Base-by-base conservation (phyloP, 2,797 vertebrate species). In the Fringilla coelebs region DNA sequence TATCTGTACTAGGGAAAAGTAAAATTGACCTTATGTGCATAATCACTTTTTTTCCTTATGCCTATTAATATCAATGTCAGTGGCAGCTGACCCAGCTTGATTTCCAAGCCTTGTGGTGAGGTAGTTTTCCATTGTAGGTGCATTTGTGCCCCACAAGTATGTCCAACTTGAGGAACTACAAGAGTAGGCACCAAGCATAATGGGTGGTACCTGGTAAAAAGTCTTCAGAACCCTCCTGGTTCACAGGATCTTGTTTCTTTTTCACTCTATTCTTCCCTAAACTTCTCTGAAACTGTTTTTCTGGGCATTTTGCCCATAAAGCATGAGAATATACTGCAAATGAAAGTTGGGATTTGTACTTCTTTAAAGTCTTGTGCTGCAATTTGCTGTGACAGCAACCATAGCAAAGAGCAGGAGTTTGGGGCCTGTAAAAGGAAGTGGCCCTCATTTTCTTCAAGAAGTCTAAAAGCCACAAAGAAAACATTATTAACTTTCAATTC, bases 131-230 rank as follows among this genome's bases (percentile, higher is more conserved):
- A 9, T 31, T 54, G 12, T 46, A 48, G 41, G 31, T 13, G 21
- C 15, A 28, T 4, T 28, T 72, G 19, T 10, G 21, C 21, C 29
- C 21, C 43, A 5, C 2, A 7, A 15, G 7, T 5, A 7, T 20
- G 14, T 36, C 25, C 1, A 2, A 2, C 17, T 28, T 73, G 22
- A 84, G n/a, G 29, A 75, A 48, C 26, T n/a, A 11, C 13, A 31
- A 17, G 7, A 48, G 7, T 17, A 24, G 0, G 0, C 6, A 9
- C 12, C 31, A 61, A 34, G 3, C 9, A 10, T 45, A 24, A 48
- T 10, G 10, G 52, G 19, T 60, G 31, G 10, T 13, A 15, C 1
- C 1, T 13, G 21, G 2, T 74, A 51, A 79, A 36, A 7, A 34
- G 7, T 31, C 22, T 22, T 32, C 24, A 60, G 20, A 55, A 32